Base-by-base conservation (phyloP, 1,140 invertebrate species). In the Agrypnia vestita region DNA sequence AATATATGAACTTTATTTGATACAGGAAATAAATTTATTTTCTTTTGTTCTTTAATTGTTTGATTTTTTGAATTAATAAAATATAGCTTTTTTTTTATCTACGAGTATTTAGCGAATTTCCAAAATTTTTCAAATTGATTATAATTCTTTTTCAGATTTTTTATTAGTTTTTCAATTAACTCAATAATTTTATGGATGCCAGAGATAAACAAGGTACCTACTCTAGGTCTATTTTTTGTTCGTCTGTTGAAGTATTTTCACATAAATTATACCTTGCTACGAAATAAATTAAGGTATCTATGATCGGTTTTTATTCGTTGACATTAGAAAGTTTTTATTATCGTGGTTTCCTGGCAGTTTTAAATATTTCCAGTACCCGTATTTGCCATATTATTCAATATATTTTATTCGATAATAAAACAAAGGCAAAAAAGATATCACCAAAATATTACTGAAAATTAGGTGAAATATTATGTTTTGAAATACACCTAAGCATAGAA, bases 321-420 rank as follows among this genome's bases (percentile, higher is more conserved):
- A 71, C 67, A 71, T 71, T 71, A 71, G 67, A 49, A 71, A 71
- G 67, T 71, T 71, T 71, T 71, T 71, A 71, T 51, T 71, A 17
- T 71, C 67, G 49, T 49, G 44, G 67, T 71, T 71, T 71, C 46
- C 67, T 71, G 67, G 9, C 17, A 13, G 67, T 19, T 17, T 49
- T 71, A 71, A 71, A 71, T 71, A 71, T 71, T 11, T 35, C 6
- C 67, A 49, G 47, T 15, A 13, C 47, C 19, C 0, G 9, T 21
- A 71, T 71, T 25, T n/a, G 44, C 11, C 25, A 44, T 12, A n/a
- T 15, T 46, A 13, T 64, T 15, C 6, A 25, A n/a, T n/a, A n/a
- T n/a, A n/a, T n/a, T n/a, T n/a, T n/a, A n/a, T n/a, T n/a, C n/a
- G 25, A 64, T 64, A 15, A 44, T n/a, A 64, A 64, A 64, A 64